Conservation (phyloP, 2,113 vertebrate genomes). For the Desmodus rotundus region DNA sequence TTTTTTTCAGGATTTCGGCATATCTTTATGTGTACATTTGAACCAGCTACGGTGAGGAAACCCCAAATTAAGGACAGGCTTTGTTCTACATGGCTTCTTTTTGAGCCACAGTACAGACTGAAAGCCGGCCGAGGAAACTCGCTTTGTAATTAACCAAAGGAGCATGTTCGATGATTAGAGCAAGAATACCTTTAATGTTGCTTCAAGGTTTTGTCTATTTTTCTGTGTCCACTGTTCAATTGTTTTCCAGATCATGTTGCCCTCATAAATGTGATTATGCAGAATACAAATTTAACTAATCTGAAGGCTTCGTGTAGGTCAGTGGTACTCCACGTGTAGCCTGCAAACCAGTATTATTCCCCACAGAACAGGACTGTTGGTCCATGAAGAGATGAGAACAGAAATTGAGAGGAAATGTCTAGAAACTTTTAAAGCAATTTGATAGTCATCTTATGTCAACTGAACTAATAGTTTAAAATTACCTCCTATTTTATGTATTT, state of each 20-base stretch:
- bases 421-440: not conserved
- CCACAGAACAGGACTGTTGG: not conserved
- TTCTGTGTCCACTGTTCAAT: not conserved
- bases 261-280: not conserved
- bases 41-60: slow-evolving; percentile 6
- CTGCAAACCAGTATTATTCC: not conserved
- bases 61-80: not conserved
- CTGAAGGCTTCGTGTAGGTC: not conserved
- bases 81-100: not conserved
- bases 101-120: not conserved
- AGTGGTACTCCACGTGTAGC: not conserved
- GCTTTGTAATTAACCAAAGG: not conserved
- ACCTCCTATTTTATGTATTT: not conserved
- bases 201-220: not conserved
- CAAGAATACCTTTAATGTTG: not conserved
- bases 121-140: not conserved
- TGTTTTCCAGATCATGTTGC: not conserved
- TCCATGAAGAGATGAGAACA: not conserved
- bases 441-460: not conserved
- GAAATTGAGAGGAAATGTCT: not conserved
- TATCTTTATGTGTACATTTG: slow-evolving; percentile 9
- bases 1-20: not conserved
- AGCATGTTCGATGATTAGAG: not conserved
- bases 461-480: slow-evolving; percentile 2
- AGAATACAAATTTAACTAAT: not conserved